Conservation (phyloP, 2,888 invertebrate species). For the Sphaeridia pumilis region DNA sequence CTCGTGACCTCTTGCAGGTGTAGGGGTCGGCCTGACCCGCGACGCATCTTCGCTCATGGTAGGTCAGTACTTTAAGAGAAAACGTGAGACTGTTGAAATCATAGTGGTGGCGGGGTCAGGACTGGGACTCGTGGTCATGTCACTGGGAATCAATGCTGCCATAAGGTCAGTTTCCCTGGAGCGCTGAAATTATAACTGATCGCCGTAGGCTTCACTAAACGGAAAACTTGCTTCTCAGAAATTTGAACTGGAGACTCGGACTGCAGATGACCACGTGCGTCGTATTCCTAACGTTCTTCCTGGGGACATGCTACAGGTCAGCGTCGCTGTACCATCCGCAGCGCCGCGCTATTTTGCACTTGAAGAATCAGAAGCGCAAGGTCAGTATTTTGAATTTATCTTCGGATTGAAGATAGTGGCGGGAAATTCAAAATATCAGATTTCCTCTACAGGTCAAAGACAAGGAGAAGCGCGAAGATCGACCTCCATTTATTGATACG, state of each 20-base stretch:
- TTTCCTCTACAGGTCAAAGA: constrained; percentile 43
- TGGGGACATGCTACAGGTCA: constrained; percentile 76
- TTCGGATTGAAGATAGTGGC: not conserved
- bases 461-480: constrained; percentile 61
- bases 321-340: constrained; percentile 81
- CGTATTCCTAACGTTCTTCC: constrained; percentile 69
- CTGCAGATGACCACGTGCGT: constrained; percentile 75
- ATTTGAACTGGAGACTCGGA: constrained; percentile 68
- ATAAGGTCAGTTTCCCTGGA: constrained; percentile 17
- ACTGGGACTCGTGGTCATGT: constrained; percentile 47
- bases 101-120: constrained; percentile 77
- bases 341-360: constrained; percentile 69
- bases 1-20: constrained; percentile 48
- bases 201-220: not conserved
- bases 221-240: constrained; percentile 42
- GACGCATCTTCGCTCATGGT: constrained; percentile 81
- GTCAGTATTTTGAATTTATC: constrained; percentile 40
- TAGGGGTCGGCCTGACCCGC: constrained; percentile 72
- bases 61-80: constrained; percentile 75
- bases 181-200: too few species aligned
- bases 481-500: constrained; percentile 75
- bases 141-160: constrained; percentile 23
- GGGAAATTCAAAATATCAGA: not conserved
- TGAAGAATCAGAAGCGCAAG: constrained; percentile 76
- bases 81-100: constrained; percentile 74